Base-by-base conservation (phyloP, 2,797 vertebrate genomes). In the Alosa sapidissima region DNA sequence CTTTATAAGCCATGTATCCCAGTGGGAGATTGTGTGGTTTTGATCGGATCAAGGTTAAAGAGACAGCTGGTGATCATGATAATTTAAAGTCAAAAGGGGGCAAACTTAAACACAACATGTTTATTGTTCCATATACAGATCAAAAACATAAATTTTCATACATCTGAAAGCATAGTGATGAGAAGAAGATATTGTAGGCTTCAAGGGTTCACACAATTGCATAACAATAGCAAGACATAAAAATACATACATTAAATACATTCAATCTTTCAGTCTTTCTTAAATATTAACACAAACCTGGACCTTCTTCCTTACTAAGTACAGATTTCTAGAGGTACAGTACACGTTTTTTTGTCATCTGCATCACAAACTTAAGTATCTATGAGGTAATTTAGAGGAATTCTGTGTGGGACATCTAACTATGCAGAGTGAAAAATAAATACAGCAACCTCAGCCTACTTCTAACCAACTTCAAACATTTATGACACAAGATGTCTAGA, bases 71-170 rank as follows among this genome's bases (percentile, higher is more conserved):
- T 11, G 52, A 60, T 55, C 19, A 82, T 45, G 45, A 41, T 45
- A n/a, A 41, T 41, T 83, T n/a, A 58, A 51, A 33, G 82, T 62
- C 16, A 36, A 82, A 62, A 55, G 28, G 16, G 16, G 54, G 58
- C 41, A 83, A 45, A 62, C 58, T 21, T 36, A 45, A 62, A 45
- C 10, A 45, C 51, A 55, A 58, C 19, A 62, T 55, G 41, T 55
- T 60, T 83, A 58, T 78, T 78, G 72, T 83, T 60, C 82, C 82
- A 83, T 55, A 83, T n/a, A 83, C 58, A 45, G 52, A 58, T 55
- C 81, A 55, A 62, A 41, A 55, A 58, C 51, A 83, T 58, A 5
- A n/a, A 58, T 47, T 52, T n/a, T 47, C 14, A 58, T 82, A 62
- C 19, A 58, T 83, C 16, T 45, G 36, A 11, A 19, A 36, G 58